Base-by-base conservation (phyloP, 1,140 invertebrate genomes). In the Brevipalpus yothersi region DNA sequence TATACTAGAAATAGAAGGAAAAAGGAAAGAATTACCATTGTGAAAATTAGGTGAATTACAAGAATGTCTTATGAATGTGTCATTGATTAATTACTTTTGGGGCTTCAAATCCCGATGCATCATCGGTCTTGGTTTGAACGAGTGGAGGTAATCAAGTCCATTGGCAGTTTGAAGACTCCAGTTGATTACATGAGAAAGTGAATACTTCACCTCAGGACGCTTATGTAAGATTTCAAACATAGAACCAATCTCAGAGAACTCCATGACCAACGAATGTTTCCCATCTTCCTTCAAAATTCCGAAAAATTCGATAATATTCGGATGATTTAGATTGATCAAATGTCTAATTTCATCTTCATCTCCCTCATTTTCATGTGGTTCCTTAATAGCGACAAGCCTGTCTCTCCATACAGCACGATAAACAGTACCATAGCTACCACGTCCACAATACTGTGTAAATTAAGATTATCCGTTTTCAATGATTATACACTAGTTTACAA, bases 261-360 rank as follows among this genome's bases (percentile, higher is more conserved):
- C 92, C 89, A 97, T 95, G 11, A 96, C 85, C n/a, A n/a, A n/a
- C n/a, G n/a, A n/a, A n/a, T n/a, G n/a, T 71, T 86, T 93, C 54
- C 80, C 76, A 4, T 60, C 58, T 12, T 21, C n/a, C 17, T 67
- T 69, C 67, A 84, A 90, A 7, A 86, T 87, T 60, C 89, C 91
- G 77, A 90, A 89, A n/a, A 96, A 70, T 66, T 82, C 81, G 31
- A 96, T 85, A 67, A 97, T 97, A 72, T 96, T 96, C 7, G 81
- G 81, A 76, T 97, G 92, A 54, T 77, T 79, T 1, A 95, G 86
- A 67, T 89, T 74, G 19, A 88, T 91, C 63, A 97, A 72, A 70
- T 95, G 89, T 42, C 54, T 63, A 54, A 69, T 63, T 62, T 71
- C 69, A 21, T n/a, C n/a, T n/a, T 63, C 64, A 42, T 61, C 31